Evolutionary conservation across 2,797 vertebrate species (phyloP).

Genomic region (Trachops cirrhosus): DNA sequence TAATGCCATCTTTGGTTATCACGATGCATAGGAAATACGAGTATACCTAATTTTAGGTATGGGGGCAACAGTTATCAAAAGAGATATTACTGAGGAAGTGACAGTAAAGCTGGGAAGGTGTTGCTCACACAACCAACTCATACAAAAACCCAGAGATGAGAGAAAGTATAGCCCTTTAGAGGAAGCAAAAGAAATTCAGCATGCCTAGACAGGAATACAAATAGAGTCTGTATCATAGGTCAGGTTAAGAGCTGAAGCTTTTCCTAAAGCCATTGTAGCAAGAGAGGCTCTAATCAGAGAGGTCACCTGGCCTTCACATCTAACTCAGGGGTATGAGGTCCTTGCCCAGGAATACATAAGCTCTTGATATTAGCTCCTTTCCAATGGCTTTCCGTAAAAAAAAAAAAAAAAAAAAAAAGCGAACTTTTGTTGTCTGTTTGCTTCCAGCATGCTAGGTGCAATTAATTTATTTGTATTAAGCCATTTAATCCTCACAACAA

Average conservation of each 20-base stretch:
- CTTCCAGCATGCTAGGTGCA: neutral
- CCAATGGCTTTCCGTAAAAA: neutral
- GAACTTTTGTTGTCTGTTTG: neutral
- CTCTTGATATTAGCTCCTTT: neutral
- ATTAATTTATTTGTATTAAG: slow-evolving; percentile 24
- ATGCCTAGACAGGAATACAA: neutral
- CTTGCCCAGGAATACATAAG: neutral
- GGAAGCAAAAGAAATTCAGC: neutral
- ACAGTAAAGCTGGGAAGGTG: neutral
- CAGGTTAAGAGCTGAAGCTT: neutral
- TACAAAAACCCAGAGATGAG: neutral
- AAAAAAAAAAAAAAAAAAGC: neutral
- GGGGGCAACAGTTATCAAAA: neutral
- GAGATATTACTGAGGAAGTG: slow-evolving; percentile 14
- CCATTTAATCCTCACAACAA: neutral
- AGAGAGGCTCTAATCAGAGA: neutral
- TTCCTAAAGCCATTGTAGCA: neutral
- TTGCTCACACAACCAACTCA: neutral
- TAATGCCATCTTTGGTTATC: neutral
- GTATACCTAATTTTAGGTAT: neutral
- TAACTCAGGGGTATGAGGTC: neutral
- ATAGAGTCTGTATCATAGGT: neutral
- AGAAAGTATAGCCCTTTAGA: neutral
- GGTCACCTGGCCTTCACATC: neutral
- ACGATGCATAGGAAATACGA: neutral